Evolutionary conservation across 2,113 vertebrate genomes (phyloP).

Genomic region (Psophia crepitans): DNA sequence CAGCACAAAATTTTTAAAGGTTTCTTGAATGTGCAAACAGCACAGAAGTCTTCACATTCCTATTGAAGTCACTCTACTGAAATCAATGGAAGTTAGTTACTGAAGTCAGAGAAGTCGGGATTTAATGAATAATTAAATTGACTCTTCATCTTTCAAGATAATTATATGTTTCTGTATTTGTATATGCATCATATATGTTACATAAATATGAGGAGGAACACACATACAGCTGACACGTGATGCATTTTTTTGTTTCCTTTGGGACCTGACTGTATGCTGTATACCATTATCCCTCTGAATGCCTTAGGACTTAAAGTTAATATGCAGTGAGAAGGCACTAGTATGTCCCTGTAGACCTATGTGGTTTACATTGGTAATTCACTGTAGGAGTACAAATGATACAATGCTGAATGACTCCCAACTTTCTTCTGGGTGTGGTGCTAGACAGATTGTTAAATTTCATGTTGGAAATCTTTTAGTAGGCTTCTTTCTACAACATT

Average conservation of each 20-base stretch:
- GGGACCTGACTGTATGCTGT: slow-evolving; percentile 41
- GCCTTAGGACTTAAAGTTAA: slow-evolving; percentile 59
- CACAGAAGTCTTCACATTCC: not conserved
- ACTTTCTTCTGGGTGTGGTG: slow-evolving; percentile 39
- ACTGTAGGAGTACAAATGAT: slow-evolving; percentile 30
- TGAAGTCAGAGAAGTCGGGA: not conserved
- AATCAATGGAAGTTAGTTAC: not conserved
- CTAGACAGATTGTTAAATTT: slow-evolving; percentile 29
- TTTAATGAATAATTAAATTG: not conserved
- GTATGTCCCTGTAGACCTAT: slow-evolving; percentile 26
- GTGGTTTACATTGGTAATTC: slow-evolving; percentile 65
- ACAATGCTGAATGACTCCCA: not conserved
- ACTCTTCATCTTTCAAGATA: not conserved
- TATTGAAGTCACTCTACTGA: not conserved
- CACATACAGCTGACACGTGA: not conserved
- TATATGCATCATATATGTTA: not conserved
- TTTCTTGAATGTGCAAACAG: not conserved
- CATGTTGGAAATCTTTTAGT: not conserved
- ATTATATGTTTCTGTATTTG: not conserved
- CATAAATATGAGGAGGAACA: not conserved
- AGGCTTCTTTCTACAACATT: slow-evolving; percentile 7
- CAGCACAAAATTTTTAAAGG: not conserved
- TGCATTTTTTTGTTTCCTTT: slow-evolving; percentile 63
- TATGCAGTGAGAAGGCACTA: slow-evolving; percentile 59
- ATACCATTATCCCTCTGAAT: slow-evolving; percentile 55